Conservation (phyloP, 2,797 vertebrate genomes). For the Echeneis naucrates region DNA sequence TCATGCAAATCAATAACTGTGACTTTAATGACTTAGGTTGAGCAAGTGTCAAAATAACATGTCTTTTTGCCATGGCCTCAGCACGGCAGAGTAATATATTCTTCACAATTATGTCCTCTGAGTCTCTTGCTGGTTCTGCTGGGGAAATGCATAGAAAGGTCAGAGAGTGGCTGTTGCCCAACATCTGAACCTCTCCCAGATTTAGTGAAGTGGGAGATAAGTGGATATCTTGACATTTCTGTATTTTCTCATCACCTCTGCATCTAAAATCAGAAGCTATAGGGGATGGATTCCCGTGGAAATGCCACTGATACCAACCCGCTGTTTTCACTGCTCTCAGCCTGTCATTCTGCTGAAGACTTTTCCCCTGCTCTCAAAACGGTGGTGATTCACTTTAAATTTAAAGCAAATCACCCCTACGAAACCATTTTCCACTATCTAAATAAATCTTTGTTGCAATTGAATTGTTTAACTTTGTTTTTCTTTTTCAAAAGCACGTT, state of each 20-base stretch:
- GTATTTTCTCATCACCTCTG: conserved; percentile 26
- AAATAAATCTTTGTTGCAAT: not conserved
- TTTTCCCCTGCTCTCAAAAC: conserved; percentile 20
- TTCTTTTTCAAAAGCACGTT: conserved; percentile 1
- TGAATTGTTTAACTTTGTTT: not conserved
- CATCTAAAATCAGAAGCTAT: conserved; percentile 34
- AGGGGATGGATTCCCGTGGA: conserved; percentile 30
- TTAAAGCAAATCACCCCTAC: not conserved
- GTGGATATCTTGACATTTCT: conserved; percentile 61
- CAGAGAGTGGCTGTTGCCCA: conserved; percentile 27
- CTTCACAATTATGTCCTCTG: not conserved
- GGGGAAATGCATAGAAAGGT: conserved; percentile 40
- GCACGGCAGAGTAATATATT: not conserved
- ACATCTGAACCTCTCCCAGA: conserved; percentile 42
- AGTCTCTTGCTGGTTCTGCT: not conserved
- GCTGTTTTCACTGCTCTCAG: conserved; percentile 31
- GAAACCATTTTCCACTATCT: not conserved
- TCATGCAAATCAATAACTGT: not conserved
- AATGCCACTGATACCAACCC: conserved; percentile 23
- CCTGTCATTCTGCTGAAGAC: not conserved
- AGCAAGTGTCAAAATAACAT: not conserved
- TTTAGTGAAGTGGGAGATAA: conserved; percentile 56
- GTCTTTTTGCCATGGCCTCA: not conserved
- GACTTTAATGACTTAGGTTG: not conserved
- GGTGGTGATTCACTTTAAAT: conserved; percentile 7